Evolutionary conservation across 2,888 invertebrate species (phyloP), one percentile per base, ranked within the genome.

Genomic region (Linyphia triangularis): DNA sequence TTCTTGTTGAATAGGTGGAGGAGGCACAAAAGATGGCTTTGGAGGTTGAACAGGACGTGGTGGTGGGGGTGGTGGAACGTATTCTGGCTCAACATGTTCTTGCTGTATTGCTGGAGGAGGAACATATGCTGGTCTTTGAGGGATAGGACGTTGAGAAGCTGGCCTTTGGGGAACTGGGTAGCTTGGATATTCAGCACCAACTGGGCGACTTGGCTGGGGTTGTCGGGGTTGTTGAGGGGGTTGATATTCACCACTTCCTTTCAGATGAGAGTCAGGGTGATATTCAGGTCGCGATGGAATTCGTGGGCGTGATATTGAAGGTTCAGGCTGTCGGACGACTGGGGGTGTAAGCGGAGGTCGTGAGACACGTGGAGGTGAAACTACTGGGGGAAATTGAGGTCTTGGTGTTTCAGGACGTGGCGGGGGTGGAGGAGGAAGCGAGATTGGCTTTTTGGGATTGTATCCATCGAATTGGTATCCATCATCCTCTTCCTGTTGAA

Each of bases 401-500:
- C 63, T 61, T 2, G 83, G 79, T 22, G 72, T 78, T n/a, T 70
- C n/a, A 10, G 83, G 72, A 7, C 28, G 63, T 3, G 79, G 40
- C 16, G 61, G 88, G 3, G 59, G 77, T 0, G 83, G 88, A 19
- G 83, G 83, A 24, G 84, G 89, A 13, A 78, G 43, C 22, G 61
- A 26, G 16, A 40, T 67, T 26, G 84, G 84, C n/a, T 63, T 65
- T 24, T 33, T 30, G 16, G 78, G 89, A 2, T 89, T 69, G 43
- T 84, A 69, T 3, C 88, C 82, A 33, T 83, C 82, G 70, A 88
- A 88, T 1, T 88, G 69, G n/a, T 89, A 84, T 28, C 84, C 89
- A 65, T 28, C 63, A 67, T 89, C 89, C 59, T 69, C 84, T 73
- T 89, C 78, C 28, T 89, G 89, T 59, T 84, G 83, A 19, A 84